These are phyloP conservation scores for Sinhomidia bicolor DNA, from an alignment of 2,888 invertebrate genomes.

Conservation along the genomic window DNA sequence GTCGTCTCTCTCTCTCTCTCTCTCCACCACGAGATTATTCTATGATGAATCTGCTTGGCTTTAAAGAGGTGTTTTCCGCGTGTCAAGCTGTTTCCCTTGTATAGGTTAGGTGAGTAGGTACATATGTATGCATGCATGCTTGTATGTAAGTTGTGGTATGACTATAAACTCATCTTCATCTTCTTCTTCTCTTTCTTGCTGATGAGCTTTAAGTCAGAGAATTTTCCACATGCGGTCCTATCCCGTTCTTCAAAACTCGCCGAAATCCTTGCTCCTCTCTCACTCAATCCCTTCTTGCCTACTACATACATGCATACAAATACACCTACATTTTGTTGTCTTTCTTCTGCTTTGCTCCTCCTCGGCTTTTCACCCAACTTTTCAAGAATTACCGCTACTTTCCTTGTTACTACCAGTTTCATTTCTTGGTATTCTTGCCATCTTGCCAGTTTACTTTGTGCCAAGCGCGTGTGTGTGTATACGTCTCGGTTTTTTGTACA, in stretches of 20 bases:
- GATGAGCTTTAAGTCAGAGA: slow-evolving; percentile 38
- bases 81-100: slow-evolving; percentile 25
- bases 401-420: not conserved
- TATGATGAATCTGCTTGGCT: slow-evolving; percentile 49
- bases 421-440: no score
- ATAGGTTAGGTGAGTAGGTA: no score
- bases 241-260: no score
- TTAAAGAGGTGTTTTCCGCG: slow-evolving; percentile 46
- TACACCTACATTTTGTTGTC: no score
- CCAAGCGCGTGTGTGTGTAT: slow-evolving; percentile 27
- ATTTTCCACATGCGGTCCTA: slow-evolving; percentile 70
- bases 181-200: no score
- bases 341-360: not conserved
- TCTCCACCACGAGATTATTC: not conserved
- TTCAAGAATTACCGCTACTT: slow-evolving; percentile 20
- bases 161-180: no score
- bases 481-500: slow-evolving; percentile 14
- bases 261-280: slow-evolving; percentile 35
- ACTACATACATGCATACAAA: no score
- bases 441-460: no score
- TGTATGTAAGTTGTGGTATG: no score
- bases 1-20: no score
- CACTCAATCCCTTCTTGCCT: slow-evolving; percentile 3
- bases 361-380: not conserved
- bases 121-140: not conserved